Evolutionary conservation across 1,140 invertebrate species (phyloP), one percentile per base, ranked within the genome.

Genomic region (Drosophila teissieri): DNA sequence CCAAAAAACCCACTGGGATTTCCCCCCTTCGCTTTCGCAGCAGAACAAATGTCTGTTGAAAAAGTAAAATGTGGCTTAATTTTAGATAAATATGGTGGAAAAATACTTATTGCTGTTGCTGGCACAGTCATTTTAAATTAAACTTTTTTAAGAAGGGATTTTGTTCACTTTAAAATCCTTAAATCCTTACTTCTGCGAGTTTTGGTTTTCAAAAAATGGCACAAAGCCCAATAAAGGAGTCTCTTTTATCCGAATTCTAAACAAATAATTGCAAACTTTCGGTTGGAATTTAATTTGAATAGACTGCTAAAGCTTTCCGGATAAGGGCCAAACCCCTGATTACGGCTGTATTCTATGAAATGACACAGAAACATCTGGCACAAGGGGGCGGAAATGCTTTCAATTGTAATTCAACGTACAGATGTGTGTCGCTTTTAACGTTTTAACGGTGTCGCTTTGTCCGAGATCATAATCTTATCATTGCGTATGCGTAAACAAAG

Each of bases 381-480:
- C 37, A 62, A 31, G 34, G 82, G 82, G 82, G 82, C 82, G 82
- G 83, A 76, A 79, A 68, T 86, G 46, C 24, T 40, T 11, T 11
- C 52, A 64, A 55, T 64, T 62, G 42, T 63, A 44, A 42, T 48
- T 67, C 34, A 15, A 19, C 22, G 31, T 24, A 62, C 17, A 64
- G 36, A 61, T 46, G 56, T 48, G n/a, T 57, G 31, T 19, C 19
- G 19, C 19, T 19, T 19, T 19, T 22, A 46, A 19, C 27, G 24
- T 22, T 27, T 27, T 8, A 39, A 36, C 53, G 22, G 15, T 27
- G n/a, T 17, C 11, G 11, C 15, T 19, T 19, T 52, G 49, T 36
- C 19, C 11, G n/a, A 52, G 49, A 67, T 42, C 31, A 49, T 78
- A 68, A 88, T 88, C 79, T 83, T 79, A 83, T 88, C 83, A 56